Percentiles rank a stretch among this genome's conserved stretches.
These are phyloP conservation scores for Papilio glaucus DNA, from an alignment of 1,140 invertebrate genomes.

Conservation along the genomic window DNA sequence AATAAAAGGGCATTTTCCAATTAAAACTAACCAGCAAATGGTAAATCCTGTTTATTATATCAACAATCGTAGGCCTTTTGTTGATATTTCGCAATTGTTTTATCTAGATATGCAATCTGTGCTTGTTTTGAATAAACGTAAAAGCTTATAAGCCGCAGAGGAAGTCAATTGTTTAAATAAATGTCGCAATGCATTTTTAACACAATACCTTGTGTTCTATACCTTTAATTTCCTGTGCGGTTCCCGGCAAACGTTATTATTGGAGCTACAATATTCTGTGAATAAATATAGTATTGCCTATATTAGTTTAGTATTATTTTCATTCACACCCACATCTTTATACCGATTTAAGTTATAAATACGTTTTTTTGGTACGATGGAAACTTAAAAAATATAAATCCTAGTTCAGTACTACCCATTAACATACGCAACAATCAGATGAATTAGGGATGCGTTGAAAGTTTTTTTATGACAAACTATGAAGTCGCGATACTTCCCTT, in stretches of 20 bases:
- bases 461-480: too few species aligned
- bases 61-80: background rate
- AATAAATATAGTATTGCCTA: too few species aligned
- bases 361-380: too few species aligned
- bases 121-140: background rate
- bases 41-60: conserved; percentile 17
- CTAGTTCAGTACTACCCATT: background rate
- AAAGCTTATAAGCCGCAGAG: conserved; percentile 1
- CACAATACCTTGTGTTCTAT: background rate
- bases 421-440: background rate
- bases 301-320: too few species aligned
- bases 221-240: background rate
- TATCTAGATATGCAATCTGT: conserved; percentile 8
- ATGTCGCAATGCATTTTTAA: conserved; percentile 1
- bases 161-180: conserved; percentile 9
- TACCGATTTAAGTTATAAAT: too few species aligned
- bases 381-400: too few species aligned
- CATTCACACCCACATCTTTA: too few species aligned
- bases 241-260: too few species aligned
- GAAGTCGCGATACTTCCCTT: background rate
- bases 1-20: background rate
- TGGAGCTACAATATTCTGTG: too few species aligned
- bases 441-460: background rate
- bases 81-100: conserved; percentile 19
- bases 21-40: background rate